Percentiles rank a stretch among this genome's conserved stretches.
Evolutionary conservation across 2,113 vertebrate genomes (phyloP).

Genomic region (Eublepharis macularius): DNA sequence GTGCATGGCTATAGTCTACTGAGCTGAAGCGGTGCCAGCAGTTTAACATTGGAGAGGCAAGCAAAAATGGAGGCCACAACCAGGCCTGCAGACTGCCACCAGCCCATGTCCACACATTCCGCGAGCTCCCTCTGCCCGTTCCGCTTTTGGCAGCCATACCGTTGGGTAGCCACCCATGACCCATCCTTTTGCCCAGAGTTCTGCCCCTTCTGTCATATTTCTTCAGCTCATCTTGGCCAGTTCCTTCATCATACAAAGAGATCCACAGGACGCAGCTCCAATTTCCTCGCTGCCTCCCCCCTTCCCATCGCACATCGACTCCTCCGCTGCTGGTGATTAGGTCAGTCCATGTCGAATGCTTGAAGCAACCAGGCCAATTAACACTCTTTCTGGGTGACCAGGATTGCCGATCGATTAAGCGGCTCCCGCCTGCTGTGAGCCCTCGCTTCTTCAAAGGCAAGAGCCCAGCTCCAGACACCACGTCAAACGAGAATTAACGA

Average conservation of each 20-base stretch:
- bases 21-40: background rate
- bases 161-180: background rate
- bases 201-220: background rate
- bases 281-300: slow-evolving; percentile 53
- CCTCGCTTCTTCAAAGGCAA: slow-evolving; percentile 59
- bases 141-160: background rate
- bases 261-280: slow-evolving; percentile 13
- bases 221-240: background rate
- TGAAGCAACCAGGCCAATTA: slow-evolving; percentile 68
- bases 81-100: background rate
- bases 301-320: slow-evolving; percentile 47
- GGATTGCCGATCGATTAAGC: slow-evolving; percentile 62
- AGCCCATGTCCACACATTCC: background rate
- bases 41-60: background rate
- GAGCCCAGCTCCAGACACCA: slow-evolving; percentile 20
- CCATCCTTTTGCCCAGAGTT: too few species aligned
- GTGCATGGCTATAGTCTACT: too few species aligned
- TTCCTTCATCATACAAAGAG: background rate
- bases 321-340: slow-evolving; percentile 64
- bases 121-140: too few species aligned
- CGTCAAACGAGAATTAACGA: slow-evolving; percentile 64
- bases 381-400: slow-evolving; percentile 63
- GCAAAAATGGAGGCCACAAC: background rate
- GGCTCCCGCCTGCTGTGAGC: slow-evolving; percentile 57
- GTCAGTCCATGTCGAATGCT: slow-evolving; percentile 61